Evolutionary conservation across 2,113 vertebrate genomes (phyloP).

Genomic region (Microcebus griseorufus): DNA sequence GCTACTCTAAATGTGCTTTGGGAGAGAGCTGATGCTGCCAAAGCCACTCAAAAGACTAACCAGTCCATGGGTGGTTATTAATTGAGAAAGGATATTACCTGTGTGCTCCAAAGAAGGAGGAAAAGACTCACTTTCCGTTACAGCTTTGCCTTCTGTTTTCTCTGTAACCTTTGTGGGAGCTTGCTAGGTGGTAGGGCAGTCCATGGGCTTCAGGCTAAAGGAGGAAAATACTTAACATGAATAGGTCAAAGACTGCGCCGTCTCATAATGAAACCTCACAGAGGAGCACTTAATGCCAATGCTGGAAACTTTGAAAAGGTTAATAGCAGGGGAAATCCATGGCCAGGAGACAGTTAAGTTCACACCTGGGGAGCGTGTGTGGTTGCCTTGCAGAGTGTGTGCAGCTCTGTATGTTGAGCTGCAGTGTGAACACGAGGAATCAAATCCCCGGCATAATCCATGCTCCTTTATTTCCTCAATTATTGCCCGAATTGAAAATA

Average conservation of each 20-base stretch:
- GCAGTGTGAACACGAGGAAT: not conserved
- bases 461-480: not conserved
- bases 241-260: slow-evolving; percentile 38
- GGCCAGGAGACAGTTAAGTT: not conserved
- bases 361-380: not conserved
- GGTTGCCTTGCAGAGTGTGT: not conserved
- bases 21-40: not conserved
- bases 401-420: not conserved
- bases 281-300: slow-evolving; percentile 28
- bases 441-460: not conserved
- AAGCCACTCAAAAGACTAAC: not conserved
- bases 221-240: not conserved
- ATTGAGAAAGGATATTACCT: not conserved
- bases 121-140: not conserved
- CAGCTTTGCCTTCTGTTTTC: not conserved
- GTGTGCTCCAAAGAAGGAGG: not conserved
- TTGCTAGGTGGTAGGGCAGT: not conserved
- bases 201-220: not conserved
- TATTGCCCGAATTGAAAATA: not conserved
- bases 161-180: not conserved
- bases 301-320: slow-evolving; percentile 50
- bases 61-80: not conserved
- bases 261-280: slow-evolving; percentile 40
- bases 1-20: not conserved
- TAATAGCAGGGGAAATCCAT: slow-evolving; percentile 1